Conservation (phyloP, 1,140 invertebrate species). For the Ylistrum balloti region DNA sequence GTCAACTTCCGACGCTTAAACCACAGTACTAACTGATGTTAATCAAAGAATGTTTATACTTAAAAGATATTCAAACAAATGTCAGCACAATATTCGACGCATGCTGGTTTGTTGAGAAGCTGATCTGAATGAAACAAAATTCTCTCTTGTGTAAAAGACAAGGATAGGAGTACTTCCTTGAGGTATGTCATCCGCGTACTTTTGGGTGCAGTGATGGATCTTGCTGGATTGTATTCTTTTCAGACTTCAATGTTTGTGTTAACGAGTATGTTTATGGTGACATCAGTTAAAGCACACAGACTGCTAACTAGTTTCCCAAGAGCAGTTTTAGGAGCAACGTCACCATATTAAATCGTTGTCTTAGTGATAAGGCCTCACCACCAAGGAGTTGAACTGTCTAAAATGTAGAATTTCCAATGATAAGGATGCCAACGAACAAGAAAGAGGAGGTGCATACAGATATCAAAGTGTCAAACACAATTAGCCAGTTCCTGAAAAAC, state of each 20-base stretch:
- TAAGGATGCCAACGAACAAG: constrained; percentile 62
- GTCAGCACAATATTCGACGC: too few relatives aligned
- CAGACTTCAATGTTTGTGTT: constrained; percentile 49
- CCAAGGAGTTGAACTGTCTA: constrained; percentile 94
- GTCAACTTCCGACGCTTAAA: too few relatives aligned
- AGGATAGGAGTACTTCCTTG: not conserved
- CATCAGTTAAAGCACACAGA: constrained; percentile 92
- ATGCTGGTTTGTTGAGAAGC: not conserved
- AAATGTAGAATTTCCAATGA: constrained; percentile 69
- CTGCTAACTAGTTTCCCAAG: constrained; percentile 87
- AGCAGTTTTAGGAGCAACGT: constrained; percentile 66
- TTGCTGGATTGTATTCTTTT: not conserved
- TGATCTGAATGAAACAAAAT: too few relatives aligned
- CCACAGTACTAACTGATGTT: too few relatives aligned
- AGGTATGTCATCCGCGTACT: not conserved
- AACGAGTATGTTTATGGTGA: constrained; percentile 94
- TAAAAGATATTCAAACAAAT: too few relatives aligned
- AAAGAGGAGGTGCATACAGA: constrained; percentile 68
- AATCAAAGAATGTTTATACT: too few relatives aligned
- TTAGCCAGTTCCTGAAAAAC: constrained; percentile 92
- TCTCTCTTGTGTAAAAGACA: not conserved
- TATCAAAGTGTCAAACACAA: constrained; percentile 99
- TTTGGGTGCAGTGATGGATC: not conserved
- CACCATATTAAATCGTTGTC: constrained; percentile 97
- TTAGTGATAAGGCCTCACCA: constrained; percentile 99